phyloP scores from a whole-genome alignment of 2,888 invertebrate genomes.

The Hirtodrosophila cameraria region DNA sequence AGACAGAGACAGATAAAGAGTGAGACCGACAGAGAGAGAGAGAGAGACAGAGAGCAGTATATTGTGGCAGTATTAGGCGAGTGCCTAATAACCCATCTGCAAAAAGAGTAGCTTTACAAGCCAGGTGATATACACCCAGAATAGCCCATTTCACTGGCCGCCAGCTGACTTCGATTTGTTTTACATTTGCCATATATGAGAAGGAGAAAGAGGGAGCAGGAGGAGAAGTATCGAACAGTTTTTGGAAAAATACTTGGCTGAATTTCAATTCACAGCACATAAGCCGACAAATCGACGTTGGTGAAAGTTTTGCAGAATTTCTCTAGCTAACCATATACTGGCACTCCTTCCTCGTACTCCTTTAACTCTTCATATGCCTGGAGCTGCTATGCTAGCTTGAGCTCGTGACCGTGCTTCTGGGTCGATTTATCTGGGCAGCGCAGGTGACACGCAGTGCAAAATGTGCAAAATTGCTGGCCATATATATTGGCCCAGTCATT shows the following conservation, averaged over 20 bases:
- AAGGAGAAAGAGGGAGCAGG: neutral
- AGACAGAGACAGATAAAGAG: neutral
- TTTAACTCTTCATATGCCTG: neutral
- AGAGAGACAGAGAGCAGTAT: slow-evolving; percentile 8
- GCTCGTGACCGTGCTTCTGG: slow-evolving; percentile 6
- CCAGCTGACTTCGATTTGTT: slow-evolving; percentile 56
- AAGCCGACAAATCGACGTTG: slow-evolving; percentile 74
- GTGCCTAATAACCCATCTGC: slow-evolving; percentile 37
- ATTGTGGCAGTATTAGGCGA: slow-evolving; percentile 27
- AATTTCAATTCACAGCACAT: slow-evolving; percentile 77
- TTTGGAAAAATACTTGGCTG: slow-evolving; percentile 69
- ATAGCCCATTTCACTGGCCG: slow-evolving; percentile 26
- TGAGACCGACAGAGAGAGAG: too few relatives aligned
- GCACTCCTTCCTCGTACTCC: neutral
- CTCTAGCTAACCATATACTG: too few relatives aligned
- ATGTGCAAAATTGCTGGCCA: slow-evolving; percentile 69
- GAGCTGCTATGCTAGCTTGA: too few relatives aligned
- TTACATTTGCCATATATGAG: slow-evolving; percentile 53
- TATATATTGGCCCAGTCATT: slow-evolving; percentile 69
- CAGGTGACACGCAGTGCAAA: slow-evolving; percentile 73
- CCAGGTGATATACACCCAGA: slow-evolving; percentile 26
- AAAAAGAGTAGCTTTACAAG: slow-evolving; percentile 21
- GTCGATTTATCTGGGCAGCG: slow-evolving; percentile 70
- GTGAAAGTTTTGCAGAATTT: slow-evolving; percentile 51
- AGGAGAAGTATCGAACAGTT: neutral